Conservation (phyloP, 2,888 invertebrate species). For the Ophion obscuratus region DNA sequence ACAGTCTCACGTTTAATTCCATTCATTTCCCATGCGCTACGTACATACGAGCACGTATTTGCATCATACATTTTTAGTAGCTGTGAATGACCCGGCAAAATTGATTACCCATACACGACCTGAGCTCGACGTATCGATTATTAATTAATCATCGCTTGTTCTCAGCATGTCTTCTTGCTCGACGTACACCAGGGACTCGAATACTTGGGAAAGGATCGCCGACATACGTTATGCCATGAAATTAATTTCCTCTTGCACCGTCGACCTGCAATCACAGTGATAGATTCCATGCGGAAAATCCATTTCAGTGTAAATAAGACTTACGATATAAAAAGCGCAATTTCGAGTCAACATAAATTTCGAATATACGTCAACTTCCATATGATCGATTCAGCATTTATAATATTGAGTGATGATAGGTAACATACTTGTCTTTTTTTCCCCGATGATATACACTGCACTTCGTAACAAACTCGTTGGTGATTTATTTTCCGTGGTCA, state of each 20-base stretch:
- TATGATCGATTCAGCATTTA: not conserved
- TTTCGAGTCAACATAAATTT: not conserved
- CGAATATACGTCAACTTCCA: not conserved
- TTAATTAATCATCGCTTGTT: slow-evolving; percentile 38
- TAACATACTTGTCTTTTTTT: no score
- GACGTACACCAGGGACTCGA: not conserved
- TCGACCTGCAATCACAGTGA: not conserved
- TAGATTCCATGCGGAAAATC: slow-evolving; percentile 2
- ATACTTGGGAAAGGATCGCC: slow-evolving; percentile 2
- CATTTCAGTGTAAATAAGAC: slow-evolving; percentile 1
- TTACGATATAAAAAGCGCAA: slow-evolving; percentile 3
- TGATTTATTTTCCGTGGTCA: no score
- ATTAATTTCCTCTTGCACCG: not conserved
- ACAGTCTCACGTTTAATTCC: not conserved
- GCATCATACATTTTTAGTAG: not conserved
- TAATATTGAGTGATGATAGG: not conserved
- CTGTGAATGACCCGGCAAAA: slow-evolving; percentile 4
- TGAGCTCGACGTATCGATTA: slow-evolving; percentile 18
- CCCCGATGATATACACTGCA: no score
- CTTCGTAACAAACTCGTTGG: no score
- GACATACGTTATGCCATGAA: not conserved
- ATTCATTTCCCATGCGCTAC: not conserved
- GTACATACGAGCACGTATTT: not conserved
- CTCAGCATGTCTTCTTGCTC: slow-evolving; percentile 11
- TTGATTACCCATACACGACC: not conserved